Base-by-base conservation (phyloP, 2,888 invertebrate genomes). In the Andricus curvator region DNA sequence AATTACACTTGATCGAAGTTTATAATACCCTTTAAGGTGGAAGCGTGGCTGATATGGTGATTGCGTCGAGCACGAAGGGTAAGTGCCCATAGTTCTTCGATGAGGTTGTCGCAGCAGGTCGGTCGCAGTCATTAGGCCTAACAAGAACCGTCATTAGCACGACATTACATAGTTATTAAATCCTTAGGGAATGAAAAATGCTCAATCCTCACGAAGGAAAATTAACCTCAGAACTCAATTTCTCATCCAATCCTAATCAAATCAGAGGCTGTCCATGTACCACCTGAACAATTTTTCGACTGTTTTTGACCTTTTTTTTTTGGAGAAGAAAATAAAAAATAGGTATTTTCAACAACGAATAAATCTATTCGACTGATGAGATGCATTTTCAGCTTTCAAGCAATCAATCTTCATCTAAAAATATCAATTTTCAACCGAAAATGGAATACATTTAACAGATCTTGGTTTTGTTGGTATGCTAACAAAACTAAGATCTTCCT, bases 61-160 rank as follows among this genome's bases (percentile, higher is more conserved):
- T 82, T 80, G 81, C 81, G 60, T 68, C 74, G 74, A 41, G 78
- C 81, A 81, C 82, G 82, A 84, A 83, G 82, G 84, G 82, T 81
- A 82, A 81, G 77, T 78, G 80, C 77, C 82, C 77, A 77, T 70
- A 81, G 83, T 80, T 84, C 78, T 78, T 78, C 77, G 83, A 78
- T 77, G 81, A 70, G 83, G 82, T 78, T 81, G 85, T 87, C 87
- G 84, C 84, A 83, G 82, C 79, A 22, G 85, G 79, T 78, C 86
- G 86, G 85, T 86, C 84, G 78, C 66, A 85, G 86, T 88, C 88
- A 87, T 89, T 88, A 87, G 83, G 83, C 83, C 76, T 85, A 85
- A 84, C 85, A 84, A 87, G 86, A 85, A 84, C 83, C 86, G 84
- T 87, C 88, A 89, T 90, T 89, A 90, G 86, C 85, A 84, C 82